Conservation (phyloP, 2,888 invertebrate species). For the Meandrusa payeni region DNA sequence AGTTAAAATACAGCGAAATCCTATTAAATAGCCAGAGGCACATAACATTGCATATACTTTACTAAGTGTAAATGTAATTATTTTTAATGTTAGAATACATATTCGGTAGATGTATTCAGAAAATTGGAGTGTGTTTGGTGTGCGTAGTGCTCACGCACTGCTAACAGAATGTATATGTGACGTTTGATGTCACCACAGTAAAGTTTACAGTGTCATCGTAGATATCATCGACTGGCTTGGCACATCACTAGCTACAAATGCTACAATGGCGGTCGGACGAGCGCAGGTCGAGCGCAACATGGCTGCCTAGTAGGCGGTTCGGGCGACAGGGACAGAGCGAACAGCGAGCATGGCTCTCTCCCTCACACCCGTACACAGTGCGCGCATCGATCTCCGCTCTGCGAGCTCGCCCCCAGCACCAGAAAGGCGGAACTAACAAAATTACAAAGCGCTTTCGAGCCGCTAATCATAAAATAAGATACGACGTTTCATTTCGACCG, state of each 20-base stretch:
- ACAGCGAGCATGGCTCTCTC: slow-evolving; percentile 52
- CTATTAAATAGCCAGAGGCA: slow-evolving; percentile 9
- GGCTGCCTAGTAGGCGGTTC: slow-evolving; percentile 80
- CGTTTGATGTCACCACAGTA: slow-evolving; percentile 30
- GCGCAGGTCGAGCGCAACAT: slow-evolving; percentile 81
- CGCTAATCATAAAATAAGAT: slow-evolving; percentile 82
- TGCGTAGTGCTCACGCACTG: no score
- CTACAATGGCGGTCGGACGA: slow-evolving; percentile 81
- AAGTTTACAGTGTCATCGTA: slow-evolving; percentile 34
- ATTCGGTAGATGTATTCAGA: not conserved
- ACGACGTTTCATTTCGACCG: slow-evolving; percentile 81
- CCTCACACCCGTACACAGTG: slow-evolving; percentile 69
- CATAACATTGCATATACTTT: no score
- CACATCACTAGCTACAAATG: slow-evolving; percentile 76
- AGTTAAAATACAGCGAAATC: slow-evolving; percentile 29
- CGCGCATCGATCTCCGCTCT: slow-evolving; percentile 79
- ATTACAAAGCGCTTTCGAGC: slow-evolving; percentile 81
- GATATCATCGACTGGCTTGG: slow-evolving; percentile 58
- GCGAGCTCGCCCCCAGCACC: slow-evolving; percentile 78
- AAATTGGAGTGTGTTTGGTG: no score
- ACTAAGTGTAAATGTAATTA: no score
- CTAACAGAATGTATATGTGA: no score
- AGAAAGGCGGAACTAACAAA: slow-evolving; percentile 82
- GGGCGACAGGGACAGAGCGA: slow-evolving; percentile 64
- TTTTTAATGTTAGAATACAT: no score